Evolutionary conservation across 2,113 vertebrate genomes (phyloP), one percentile per base, ranked within the genome.

Genomic region (Archilochus colubris): DNA sequence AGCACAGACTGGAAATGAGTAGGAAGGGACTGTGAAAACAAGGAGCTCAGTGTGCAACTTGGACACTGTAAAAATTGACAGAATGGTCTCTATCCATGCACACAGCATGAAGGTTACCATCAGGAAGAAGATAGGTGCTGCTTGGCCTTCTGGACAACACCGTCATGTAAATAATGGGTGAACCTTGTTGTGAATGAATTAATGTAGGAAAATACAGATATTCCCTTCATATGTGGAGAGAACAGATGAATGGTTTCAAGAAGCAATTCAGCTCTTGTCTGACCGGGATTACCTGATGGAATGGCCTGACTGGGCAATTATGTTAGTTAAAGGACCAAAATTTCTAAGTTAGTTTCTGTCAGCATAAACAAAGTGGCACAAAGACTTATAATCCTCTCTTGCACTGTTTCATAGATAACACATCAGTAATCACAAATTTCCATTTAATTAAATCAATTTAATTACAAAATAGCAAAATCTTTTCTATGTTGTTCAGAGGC

Each of bases 401-500:
- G 33, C 69, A 28, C 51, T 21, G 3, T 90, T 85, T 87, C 55
- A 58, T 74, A 86, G 27, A 63, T 68, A 54, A 76, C n/a, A 73
- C 19, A 22, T 62, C 69, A 84, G 57, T 66, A 86, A 92, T 87
- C 3, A 50, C 20, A 80, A 64, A 78, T 7, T 76, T 94, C 17
- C 10, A 9, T 48, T 80, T 78, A 77, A 90, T 93, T 94, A 85
- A 78, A 78, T 46, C 10, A 7, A 54, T 91, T 74, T 86, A 24
- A 58, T 48, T 48, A 40, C 40, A 40, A 40, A 40, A 12, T 40
- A 36, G 14, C 17, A 58, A 81, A 83, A 46, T 85, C 80, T 12
- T 89, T 92, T 92, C 33, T 24, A 38, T 85, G 13, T 76, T 94
- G 38, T 63, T 89, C 46, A 79, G 58, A 92, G 67, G 70, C 62